Percentiles rank a stretch among this genome's conserved stretches.
phyloP scores from a whole-genome alignment of 2,888 invertebrate genomes.

The Acleris holmiana region DNA sequence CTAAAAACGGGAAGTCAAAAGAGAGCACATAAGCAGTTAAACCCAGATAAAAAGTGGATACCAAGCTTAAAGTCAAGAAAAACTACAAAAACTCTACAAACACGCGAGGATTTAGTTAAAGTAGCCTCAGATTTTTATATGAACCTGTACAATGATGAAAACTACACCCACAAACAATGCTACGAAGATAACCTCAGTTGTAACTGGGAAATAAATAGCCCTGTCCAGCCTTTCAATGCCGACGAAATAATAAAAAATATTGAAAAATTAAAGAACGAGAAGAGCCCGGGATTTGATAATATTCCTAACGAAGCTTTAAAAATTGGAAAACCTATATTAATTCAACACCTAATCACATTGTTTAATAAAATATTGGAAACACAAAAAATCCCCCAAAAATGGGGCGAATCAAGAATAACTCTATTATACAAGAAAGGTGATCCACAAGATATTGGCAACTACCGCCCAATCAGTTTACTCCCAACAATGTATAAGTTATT shows the following conservation, averaged over 20 bases:
- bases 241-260: slow-evolving; percentile 5
- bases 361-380: neutral
- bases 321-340: slow-evolving; percentile 2
- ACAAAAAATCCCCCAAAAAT: slow-evolving; percentile 3
- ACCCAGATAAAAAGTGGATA: slow-evolving; percentile 1
- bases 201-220: neutral
- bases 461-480: neutral
- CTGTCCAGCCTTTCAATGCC: neutral
- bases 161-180: too few relatives aligned
- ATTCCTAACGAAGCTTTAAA: slow-evolving; percentile 8
- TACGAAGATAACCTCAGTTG: neutral
- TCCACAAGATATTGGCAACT: neutral
- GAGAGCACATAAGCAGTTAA: neutral
- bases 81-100: neutral
- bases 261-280: slow-evolving; percentile 3
- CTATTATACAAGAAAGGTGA: neutral
- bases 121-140: slow-evolving; percentile 5
- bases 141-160: neutral
- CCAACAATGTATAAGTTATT: too few relatives aligned
- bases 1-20: neutral
- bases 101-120: neutral
- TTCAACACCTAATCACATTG: neutral
- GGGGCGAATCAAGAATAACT: slow-evolving; percentile 1
- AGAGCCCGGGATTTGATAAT: slow-evolving; percentile 7
- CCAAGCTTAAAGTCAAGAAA: neutral